Evolutionary conservation across 1,140 invertebrate species (phyloP).

Genomic region (Bombus pascuorum): DNA sequence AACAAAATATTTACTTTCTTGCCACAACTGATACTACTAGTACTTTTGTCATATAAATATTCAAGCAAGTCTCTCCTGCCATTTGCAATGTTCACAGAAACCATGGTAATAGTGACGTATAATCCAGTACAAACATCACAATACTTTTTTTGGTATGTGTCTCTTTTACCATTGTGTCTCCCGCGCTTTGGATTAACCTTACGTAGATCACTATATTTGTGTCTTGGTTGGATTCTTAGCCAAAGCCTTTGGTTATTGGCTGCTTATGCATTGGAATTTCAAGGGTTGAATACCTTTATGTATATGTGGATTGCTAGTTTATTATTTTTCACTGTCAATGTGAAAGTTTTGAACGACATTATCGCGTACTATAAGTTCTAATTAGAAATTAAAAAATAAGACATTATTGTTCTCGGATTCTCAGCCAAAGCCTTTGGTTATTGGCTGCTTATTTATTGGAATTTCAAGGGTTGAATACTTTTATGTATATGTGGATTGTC

Average conservation of each 20-base stretch:
- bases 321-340: constrained; percentile 90
- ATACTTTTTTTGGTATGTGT: constrained; percentile 98
- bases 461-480: constrained; percentile 93
- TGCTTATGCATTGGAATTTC: constrained; percentile 96
- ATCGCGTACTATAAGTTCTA: constrained; percentile 83
- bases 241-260: constrained; percentile 95
- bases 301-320: constrained; percentile 90
- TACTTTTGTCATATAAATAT: constrained; percentile 88
- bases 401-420: constrained; percentile 83
- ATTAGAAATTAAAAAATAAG: not conserved
- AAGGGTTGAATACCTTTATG: constrained; percentile 91
- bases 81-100: constrained; percentile 93
- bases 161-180: constrained; percentile 90
- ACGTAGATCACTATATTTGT: constrained; percentile 80
- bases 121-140: constrained; percentile 99
- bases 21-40: constrained; percentile 89
- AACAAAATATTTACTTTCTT: constrained; percentile 88
- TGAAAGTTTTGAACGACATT: constrained; percentile 88
- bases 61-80: constrained; percentile 87
- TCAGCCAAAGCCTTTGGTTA: constrained; percentile 94
- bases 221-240: constrained; percentile 88
- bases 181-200: constrained; percentile 85
- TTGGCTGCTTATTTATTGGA: constrained; percentile 95
- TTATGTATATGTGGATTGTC: constrained; percentile 90
- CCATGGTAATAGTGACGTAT: constrained; percentile 95